Conservation (phyloP, 2,797 vertebrate species). For the Sebastes itinus region DNA sequence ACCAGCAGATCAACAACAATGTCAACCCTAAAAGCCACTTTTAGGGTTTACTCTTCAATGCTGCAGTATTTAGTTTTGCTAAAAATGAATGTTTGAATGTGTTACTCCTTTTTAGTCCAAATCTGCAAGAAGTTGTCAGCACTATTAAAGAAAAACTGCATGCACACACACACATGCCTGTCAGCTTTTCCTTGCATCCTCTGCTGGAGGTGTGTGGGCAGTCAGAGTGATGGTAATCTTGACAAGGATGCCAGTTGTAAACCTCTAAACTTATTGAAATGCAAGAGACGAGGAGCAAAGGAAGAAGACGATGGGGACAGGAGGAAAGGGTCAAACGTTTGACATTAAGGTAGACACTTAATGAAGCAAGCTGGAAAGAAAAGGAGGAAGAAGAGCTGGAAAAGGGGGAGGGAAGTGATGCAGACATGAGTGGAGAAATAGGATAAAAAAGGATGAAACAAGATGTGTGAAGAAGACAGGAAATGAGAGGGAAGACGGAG, state of each 20-base stretch:
- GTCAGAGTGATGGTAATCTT: slow-evolving; percentile 34
- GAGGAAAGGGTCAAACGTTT: slow-evolving; percentile 12
- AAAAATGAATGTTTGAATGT: not conserved
- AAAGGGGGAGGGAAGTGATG: not conserved
- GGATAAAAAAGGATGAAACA: not conserved
- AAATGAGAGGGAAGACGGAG: not conserved
- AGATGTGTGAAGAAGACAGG: not conserved
- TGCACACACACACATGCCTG: slow-evolving; percentile 2
- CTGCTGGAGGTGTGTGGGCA: slow-evolving; percentile 38
- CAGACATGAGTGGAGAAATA: not conserved
- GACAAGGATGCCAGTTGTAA: slow-evolving; percentile 34
- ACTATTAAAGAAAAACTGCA: slow-evolving; percentile 13
- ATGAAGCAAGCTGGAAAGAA: not conserved
- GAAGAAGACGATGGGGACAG: not conserved
- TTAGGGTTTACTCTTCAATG: not conserved
- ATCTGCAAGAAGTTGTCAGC: slow-evolving; percentile 22
- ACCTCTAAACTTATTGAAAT: slow-evolving; percentile 27
- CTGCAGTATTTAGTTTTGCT: not conserved
- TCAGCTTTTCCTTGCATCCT: slow-evolving; percentile 37
- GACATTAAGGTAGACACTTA: not conserved
- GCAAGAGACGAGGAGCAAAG: slow-evolving; percentile 17
- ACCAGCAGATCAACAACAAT: not conserved
- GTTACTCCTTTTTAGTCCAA: slow-evolving; percentile 1
- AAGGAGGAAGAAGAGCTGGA: not conserved
- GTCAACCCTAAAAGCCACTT: not conserved